phyloP scores from a whole-genome alignment of 2,797 vertebrate species.

The Melanotaenia trifasciata region DNA sequence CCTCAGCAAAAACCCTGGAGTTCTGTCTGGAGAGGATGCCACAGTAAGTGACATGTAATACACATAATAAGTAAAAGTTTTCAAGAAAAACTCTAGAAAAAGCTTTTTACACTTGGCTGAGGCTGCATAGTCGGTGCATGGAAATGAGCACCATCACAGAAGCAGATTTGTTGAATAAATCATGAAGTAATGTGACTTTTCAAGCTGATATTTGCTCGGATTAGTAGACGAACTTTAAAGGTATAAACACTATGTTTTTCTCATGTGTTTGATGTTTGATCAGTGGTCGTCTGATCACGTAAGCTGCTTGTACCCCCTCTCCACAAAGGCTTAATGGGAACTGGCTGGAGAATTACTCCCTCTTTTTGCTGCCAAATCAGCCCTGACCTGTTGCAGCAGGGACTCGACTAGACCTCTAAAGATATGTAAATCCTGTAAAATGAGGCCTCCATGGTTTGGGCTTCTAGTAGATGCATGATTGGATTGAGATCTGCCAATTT shows the following conservation, averaged over 20 bases:
- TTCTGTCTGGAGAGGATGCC: conserved; percentile 90
- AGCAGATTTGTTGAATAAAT: background rate
- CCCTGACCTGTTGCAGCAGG: no score
- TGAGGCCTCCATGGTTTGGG: no score
- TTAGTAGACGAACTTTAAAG: background rate
- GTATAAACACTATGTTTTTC: background rate
- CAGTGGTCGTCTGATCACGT: background rate
- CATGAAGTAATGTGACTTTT: background rate
- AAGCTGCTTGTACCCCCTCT: background rate
- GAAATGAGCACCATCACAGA: background rate
- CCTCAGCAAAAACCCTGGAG: conserved; percentile 91
- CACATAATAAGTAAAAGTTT: background rate
- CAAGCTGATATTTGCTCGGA: background rate
- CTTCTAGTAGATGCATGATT: no score
- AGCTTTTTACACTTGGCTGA: background rate
- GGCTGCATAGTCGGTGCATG: background rate
- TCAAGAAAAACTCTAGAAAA: background rate
- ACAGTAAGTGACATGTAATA: conserved; percentile 81
- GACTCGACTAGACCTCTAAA: no score
- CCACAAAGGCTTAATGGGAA: background rate
- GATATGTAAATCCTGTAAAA: no score
- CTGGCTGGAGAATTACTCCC: background rate
- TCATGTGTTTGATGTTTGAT: background rate
- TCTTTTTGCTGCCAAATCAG: no score
- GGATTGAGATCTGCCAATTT: no score